Percentiles rank a stretch among this genome's conserved stretches.
phyloP scores from a whole-genome alignment of 1,140 invertebrate genomes.

The Eufriesea mexicana region DNA sequence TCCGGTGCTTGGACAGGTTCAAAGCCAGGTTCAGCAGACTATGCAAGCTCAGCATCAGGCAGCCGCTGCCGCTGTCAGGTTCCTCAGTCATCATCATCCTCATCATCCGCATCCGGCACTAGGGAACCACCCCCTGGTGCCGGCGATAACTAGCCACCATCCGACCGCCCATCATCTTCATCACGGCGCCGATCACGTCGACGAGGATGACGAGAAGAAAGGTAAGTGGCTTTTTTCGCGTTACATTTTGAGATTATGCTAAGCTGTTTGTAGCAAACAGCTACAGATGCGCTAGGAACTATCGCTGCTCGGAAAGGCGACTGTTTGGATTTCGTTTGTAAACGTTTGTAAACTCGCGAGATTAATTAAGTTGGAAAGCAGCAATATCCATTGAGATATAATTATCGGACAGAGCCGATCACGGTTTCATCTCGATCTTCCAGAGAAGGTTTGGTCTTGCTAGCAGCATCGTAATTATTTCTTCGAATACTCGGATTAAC shows the following conservation, averaged over 20 bases:
- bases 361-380: no score
- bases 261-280: background rate
- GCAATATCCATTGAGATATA: no score
- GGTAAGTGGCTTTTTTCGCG: slow-evolving; percentile 66
- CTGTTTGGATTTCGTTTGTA: no score
- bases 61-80: slow-evolving; percentile 75
- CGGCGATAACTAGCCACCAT: slow-evolving; percentile 76
- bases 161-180: slow-evolving; percentile 78
- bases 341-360: no score
- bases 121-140: slow-evolving; percentile 77
- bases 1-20: slow-evolving; percentile 79
- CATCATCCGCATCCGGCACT: slow-evolving; percentile 79
- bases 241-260: background rate
- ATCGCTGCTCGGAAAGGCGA: no score
- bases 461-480: no score
- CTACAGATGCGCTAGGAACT: background rate
- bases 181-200: slow-evolving; percentile 76
- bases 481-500: no score
- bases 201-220: slow-evolving; percentile 82
- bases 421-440: no score
- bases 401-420: no score
- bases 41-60: slow-evolving; percentile 79
- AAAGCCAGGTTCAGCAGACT: slow-evolving; percentile 79
- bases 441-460: no score
- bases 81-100: slow-evolving; percentile 79